These are phyloP conservation scores for Rhaphigaster nebulosa DNA, from an alignment of 2,888 invertebrate species.

Conservation along the genomic window DNA sequence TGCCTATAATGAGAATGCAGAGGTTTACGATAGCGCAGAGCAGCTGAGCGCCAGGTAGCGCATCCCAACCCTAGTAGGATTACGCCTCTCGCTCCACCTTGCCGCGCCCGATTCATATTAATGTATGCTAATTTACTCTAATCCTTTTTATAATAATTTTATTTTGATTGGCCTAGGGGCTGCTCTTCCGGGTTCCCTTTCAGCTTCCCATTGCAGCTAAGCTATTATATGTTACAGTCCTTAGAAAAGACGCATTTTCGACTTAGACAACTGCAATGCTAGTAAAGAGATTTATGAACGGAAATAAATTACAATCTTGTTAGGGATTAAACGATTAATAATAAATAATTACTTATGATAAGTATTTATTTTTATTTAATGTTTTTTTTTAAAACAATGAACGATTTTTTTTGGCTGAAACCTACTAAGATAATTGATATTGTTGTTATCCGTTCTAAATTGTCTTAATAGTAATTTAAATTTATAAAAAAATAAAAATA, in stretches of 20 bases:
- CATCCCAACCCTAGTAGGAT: background rate
- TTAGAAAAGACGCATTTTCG: background rate
- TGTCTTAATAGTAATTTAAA: no score
- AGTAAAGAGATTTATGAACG: background rate
- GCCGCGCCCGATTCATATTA: slow-evolving; percentile 46
- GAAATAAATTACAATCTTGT: background rate
- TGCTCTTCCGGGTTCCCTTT: slow-evolving; percentile 22
- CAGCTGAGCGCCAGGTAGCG: slow-evolving; percentile 45
- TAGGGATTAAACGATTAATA: background rate
- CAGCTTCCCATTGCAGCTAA: background rate
- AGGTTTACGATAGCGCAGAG: background rate
- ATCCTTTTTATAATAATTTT: slow-evolving; percentile 56
- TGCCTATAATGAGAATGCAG: slow-evolving; percentile 24
- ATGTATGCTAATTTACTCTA: slow-evolving; percentile 52
- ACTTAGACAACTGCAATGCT: background rate
- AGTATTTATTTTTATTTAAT: no score
- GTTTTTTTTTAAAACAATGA: no score
- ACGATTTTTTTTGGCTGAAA: no score
- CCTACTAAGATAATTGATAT: no score
- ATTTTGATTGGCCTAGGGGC: slow-evolving; percentile 50
- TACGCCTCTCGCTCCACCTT: slow-evolving; percentile 29
- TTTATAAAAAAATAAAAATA: no score
- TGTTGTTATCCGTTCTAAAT: no score
- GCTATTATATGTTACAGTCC: background rate
- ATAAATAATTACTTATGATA: background rate